phyloP scores from a whole-genome alignment of 2,113 vertebrate species.

The Phaethornis superciliosus region DNA sequence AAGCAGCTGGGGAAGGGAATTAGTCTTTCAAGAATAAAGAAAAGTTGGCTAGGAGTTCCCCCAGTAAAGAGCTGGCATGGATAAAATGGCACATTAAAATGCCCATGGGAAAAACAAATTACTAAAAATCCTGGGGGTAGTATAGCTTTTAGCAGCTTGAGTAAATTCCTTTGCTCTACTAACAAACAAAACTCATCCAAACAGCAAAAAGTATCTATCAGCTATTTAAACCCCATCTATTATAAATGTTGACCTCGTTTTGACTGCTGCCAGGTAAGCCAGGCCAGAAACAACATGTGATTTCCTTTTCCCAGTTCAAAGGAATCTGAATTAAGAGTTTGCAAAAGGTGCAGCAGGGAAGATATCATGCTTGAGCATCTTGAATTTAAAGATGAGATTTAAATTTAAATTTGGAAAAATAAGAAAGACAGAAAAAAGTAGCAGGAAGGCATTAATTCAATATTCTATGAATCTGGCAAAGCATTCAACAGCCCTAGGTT shows the following conservation, averaged over 20 bases:
- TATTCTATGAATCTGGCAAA: background rate
- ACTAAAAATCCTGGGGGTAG: conserved; percentile 24
- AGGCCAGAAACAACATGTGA: conserved; percentile 25
- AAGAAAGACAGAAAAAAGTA: background rate
- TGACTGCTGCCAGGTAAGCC: conserved; percentile 12
- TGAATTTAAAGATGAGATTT: background rate
- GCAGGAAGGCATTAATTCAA: background rate
- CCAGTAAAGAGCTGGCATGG: conserved; percentile 9
- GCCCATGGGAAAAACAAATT: background rate
- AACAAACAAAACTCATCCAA: conserved; percentile 22
- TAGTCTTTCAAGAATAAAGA: background rate
- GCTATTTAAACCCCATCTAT: background rate
- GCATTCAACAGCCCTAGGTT: background rate
- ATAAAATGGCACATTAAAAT: conserved; percentile 38
- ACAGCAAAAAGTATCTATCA: background rate
- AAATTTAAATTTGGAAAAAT: background rate
- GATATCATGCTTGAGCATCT: conserved; percentile 3
- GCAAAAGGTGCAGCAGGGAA: conserved; percentile 25
- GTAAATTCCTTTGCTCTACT: conserved; percentile 21
- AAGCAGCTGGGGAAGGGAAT: conserved; percentile 29
- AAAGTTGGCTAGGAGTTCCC: background rate
- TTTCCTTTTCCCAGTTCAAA: conserved; percentile 51
- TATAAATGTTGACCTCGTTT: background rate
- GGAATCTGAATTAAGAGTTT: background rate
- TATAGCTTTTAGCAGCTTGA: conserved; percentile 1